Evolutionary conservation across 2,888 invertebrate species (phyloP).

Genomic region (Hypsopygia costalis): DNA sequence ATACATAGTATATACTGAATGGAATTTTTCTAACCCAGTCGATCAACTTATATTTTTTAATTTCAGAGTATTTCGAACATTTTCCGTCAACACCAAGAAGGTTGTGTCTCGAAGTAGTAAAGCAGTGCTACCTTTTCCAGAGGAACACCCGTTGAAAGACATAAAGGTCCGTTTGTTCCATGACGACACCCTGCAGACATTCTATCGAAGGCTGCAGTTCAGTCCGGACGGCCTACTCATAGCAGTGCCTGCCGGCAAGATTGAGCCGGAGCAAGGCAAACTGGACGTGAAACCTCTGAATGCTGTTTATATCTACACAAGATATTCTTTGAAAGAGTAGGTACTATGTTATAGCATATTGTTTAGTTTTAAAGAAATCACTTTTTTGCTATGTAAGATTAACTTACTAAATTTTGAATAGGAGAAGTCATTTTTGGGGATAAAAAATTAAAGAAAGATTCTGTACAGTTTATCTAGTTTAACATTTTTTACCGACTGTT

Average conservation of each 20-base stretch:
- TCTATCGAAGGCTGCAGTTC: slow-evolving; percentile 93
- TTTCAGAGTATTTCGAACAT: slow-evolving; percentile 84
- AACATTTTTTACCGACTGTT: no score
- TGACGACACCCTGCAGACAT: slow-evolving; percentile 96
- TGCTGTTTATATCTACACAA: slow-evolving; percentile 81
- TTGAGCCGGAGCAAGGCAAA: slow-evolving; percentile 84
- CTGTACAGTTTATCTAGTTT: no score
- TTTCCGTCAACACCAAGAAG: slow-evolving; percentile 84
- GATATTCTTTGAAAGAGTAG: slow-evolving; percentile 82
- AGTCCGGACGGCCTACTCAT: slow-evolving; percentile 95
- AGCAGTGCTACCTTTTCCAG: slow-evolving; percentile 78
- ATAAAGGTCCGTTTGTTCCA: slow-evolving; percentile 88
- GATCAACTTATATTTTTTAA: no score
- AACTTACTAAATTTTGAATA: no score
- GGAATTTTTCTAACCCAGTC: no score
- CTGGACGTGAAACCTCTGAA: slow-evolving; percentile 78
- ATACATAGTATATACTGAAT: no score
- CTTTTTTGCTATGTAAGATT: no score
- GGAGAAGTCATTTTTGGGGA: no score
- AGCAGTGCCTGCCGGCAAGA: slow-evolving; percentile 93
- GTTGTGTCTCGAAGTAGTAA: slow-evolving; percentile 84
- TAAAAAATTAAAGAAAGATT: no score
- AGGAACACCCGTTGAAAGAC: slow-evolving; percentile 80
- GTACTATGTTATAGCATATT: no score
- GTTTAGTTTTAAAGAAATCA: no score